Evolutionary conservation across 2,888 invertebrate species (phyloP), one percentile per base, ranked within the genome.

Genomic region (Apodemia mormo): DNA sequence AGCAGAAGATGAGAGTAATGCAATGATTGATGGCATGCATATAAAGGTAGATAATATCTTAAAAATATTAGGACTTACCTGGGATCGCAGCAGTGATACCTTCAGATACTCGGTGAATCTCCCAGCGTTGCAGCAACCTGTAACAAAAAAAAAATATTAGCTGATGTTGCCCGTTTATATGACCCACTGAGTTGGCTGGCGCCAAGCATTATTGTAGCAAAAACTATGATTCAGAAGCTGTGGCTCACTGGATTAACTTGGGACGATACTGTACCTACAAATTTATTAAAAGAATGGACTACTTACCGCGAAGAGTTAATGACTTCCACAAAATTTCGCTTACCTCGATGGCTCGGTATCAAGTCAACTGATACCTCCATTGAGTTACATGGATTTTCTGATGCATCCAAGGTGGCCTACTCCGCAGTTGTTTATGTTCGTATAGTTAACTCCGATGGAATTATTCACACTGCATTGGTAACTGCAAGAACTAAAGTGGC

Each of bases 301-400:
- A 52, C n/a, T 52, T 52, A 52, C 52, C 52, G n/a, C 52, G n/a
- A 52, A n/a, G 52, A 52, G 2, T n/a, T n/a, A 6, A 52, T 52
- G 2, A 2, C n/a, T n/a, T 49, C 12, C 2, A 14, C 12, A 2
- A 14, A 49, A 2, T 49, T 49, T 4, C 49, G 14, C 49, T 49
- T 49, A 14, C 12, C 49, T 14, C 49, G 49, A 2, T 49, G 49
- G 49, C 49, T 30, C 12, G 9, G 58, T 5, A 45, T 7, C 14
- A 10, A 45, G 67, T 61, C 65, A 56, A 61, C 40, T 7, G 30
- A n/a, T 30, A 69, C 45, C 68, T 29, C 12, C 14, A 61, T 74
- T 3, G 74, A 77, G 65, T 66, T 77, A 7, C 75, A 76, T 65
- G 74, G 70, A 0, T 77, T 76, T 37, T 45, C 69, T 40, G 77